Percentiles rank a stretch among this genome's conserved stretches.
phyloP scores from a whole-genome alignment of 2,888 invertebrate species.

The Altica lythri region DNA sequence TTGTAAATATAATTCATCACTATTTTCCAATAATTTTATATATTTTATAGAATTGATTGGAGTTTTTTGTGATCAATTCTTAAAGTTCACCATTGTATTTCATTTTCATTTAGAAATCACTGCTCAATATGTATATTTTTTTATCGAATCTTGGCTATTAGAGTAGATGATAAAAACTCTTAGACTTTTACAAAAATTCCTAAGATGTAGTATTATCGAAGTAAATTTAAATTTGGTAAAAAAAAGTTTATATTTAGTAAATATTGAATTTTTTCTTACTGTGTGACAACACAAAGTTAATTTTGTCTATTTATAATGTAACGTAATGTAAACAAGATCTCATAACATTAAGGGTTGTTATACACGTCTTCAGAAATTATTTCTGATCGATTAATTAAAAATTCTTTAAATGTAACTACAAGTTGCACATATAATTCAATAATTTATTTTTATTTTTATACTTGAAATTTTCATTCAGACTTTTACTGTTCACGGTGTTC shows the following conservation, averaged over 20 bases:
- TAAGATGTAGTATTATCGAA: background rate
- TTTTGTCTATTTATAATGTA: no score
- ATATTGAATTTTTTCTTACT: no score
- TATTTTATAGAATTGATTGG: slow-evolving; percentile 19
- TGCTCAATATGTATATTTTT: slow-evolving; percentile 27
- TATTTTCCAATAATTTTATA: slow-evolving; percentile 14
- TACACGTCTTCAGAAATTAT: no score
- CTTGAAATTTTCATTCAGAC: no score
- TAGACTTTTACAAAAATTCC: slow-evolving; percentile 2
- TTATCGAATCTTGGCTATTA: slow-evolving; percentile 18
- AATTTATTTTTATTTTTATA: background rate
- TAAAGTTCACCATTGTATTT: slow-evolving; percentile 25
- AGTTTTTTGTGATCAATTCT: slow-evolving; percentile 24
- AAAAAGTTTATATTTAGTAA: no score
- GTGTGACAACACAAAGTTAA: no score
- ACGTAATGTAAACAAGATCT: no score
- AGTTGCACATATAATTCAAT: background rate
- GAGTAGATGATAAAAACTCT: slow-evolving; percentile 6
- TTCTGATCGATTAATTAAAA: no score
- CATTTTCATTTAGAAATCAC: slow-evolving; percentile 22
- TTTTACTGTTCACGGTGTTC: no score
- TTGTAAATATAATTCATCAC: slow-evolving; percentile 32
- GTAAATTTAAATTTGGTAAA: background rate
- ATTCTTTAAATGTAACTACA: background rate
- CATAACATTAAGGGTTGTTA: no score